Conservation (phyloP, 2,113 vertebrate genomes). For the Datnioides undecimradiatus region DNA sequence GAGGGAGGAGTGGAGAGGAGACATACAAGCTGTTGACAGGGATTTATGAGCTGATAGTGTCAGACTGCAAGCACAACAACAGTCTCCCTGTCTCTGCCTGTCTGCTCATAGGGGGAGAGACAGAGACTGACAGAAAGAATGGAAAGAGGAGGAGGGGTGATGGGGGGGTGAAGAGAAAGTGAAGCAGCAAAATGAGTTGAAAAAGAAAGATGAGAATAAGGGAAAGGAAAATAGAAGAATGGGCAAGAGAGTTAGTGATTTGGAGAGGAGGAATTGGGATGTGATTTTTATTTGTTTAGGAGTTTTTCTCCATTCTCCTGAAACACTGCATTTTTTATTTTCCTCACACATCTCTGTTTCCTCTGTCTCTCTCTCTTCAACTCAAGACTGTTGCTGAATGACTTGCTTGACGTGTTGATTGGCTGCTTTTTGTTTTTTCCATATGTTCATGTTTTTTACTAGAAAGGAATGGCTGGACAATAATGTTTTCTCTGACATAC, state of each 20-base stretch:
- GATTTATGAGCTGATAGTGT: conserved; percentile 85
- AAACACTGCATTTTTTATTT: neutral
- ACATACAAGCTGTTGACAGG: conserved; percentile 82
- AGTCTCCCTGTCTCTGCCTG: conserved; percentile 79
- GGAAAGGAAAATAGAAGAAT: conserved; percentile 1
- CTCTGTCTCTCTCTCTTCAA: neutral
- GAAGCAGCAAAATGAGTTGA: conserved; percentile 70
- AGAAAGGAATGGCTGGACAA: conserved; percentile 18
- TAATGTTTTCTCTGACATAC: neutral
- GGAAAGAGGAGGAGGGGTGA: conserved; percentile 12
- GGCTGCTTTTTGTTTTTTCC: conserved; percentile 43
- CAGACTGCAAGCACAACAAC: conserved; percentile 83
- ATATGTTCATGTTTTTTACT: conserved; percentile 12
- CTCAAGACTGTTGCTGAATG: conserved; percentile 13
- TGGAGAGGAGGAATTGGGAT: conserved; percentile 14
- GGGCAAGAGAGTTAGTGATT: conserved; percentile 1
- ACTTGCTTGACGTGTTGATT: conserved; percentile 15
- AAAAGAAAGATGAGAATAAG: conserved; percentile 32
- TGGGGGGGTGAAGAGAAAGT: conserved; percentile 20
- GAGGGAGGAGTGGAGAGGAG: conserved; percentile 66
- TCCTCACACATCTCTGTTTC: neutral
- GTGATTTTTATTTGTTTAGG: conserved; percentile 39
- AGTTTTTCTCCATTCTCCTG: conserved; percentile 4
- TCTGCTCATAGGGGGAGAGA: conserved; percentile 70
- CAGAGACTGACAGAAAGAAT: conserved; percentile 68